A percentile compares a stretch with the other conserved stretches of the same genome.
Conservation (phyloP, 2,113 vertebrate species). For the Embiotoca jacksoni region DNA sequence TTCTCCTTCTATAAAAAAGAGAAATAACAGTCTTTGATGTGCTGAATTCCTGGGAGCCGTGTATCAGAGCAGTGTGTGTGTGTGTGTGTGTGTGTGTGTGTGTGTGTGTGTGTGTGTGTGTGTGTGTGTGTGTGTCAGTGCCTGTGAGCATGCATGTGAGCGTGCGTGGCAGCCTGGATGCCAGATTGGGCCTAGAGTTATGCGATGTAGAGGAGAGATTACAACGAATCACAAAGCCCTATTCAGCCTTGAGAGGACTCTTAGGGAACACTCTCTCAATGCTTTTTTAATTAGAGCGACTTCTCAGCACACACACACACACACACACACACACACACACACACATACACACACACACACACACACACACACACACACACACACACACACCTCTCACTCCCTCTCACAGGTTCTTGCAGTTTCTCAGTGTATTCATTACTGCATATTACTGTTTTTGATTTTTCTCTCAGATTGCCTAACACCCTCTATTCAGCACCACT, state of each 20-base stretch:
- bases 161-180: slow-evolving; percentile 56
- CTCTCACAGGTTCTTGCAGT: slow-evolving; percentile 24
- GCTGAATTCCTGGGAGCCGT: slow-evolving; percentile 59
- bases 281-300: slow-evolving; percentile 76
- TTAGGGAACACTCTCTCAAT: slow-evolving; percentile 71
- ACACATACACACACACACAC: slow-evolving; percentile 31
- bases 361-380: slow-evolving; percentile 27
- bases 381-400: slow-evolving; percentile 20
- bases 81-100: too few relatives aligned
- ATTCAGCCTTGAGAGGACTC: slow-evolving; percentile 78
- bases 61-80: slow-evolving; percentile 13
- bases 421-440: slow-evolving; percentile 43
- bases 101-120: slow-evolving; percentile 27
- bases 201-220: slow-evolving; percentile 79
- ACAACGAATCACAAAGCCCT: slow-evolving; percentile 76
- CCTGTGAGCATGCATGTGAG: slow-evolving; percentile 34
- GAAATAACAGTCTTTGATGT: slow-evolving; percentile 55
- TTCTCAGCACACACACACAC: slow-evolving; percentile 38
- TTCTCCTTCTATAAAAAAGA: slow-evolving; percentile 31
- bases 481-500: slow-evolving; percentile 28
- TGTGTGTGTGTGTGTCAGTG: slow-evolving; percentile 43
- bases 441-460: slow-evolving; percentile 55
- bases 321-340: slow-evolving; percentile 29
- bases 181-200: slow-evolving; percentile 72
- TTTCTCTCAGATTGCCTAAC: slow-evolving; percentile 32